Evolutionary conservation across 30 jellyfish, hydroid and myxozoan genomes (phyloP), one percentile per base, ranked within the genome.

Genomic region (Hydractinia symbiolongicarpus): DNA sequence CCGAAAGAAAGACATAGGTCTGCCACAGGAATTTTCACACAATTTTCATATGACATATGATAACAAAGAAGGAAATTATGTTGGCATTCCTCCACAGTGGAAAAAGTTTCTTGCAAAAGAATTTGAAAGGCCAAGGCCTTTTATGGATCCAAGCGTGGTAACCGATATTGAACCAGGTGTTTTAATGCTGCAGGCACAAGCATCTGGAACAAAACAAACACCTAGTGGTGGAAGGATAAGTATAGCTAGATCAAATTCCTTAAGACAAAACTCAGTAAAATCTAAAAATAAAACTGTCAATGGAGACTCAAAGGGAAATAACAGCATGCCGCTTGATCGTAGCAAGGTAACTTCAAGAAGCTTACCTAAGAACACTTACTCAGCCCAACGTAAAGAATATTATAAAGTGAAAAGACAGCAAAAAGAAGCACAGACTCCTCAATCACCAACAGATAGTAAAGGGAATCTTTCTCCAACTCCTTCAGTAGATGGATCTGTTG

Each of bases 11-110:
- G 96, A 83, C 68, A 90, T 90, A 69, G 84, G 98, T 67, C 80
- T 81, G 78, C 98, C 98, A 66, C 61, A 81, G 57, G 77, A 79
- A 9, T 91, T 86, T 79, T 84, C 85, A 73, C 98, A 91, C 67
- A 87, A 88, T 19, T 91, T 81, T 77, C 98, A 91, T 84, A 91
- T 91, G 98, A 91, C 98, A 19, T 91, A 86, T 77, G 98, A 91
- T 72, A 93, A 86, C 69, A 76, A 92, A 30, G 98, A 86, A 72
- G 98, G 98, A 15, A 81, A 90, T 54, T 91, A 86, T 61, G 90
- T 91, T 58, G 98, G 98, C 3, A 92, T 91, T 7, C 98, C 98
- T 9, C 94, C 96, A 49, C 98, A 91, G 68, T 91, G 98, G 98
- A 91, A 86, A 76, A 91, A 86, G 86, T 91, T 91, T 81, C 86